These are phyloP conservation scores for Falco rusticolus DNA, from an alignment of 2,797 vertebrate genomes.

Conservation along the genomic window DNA sequence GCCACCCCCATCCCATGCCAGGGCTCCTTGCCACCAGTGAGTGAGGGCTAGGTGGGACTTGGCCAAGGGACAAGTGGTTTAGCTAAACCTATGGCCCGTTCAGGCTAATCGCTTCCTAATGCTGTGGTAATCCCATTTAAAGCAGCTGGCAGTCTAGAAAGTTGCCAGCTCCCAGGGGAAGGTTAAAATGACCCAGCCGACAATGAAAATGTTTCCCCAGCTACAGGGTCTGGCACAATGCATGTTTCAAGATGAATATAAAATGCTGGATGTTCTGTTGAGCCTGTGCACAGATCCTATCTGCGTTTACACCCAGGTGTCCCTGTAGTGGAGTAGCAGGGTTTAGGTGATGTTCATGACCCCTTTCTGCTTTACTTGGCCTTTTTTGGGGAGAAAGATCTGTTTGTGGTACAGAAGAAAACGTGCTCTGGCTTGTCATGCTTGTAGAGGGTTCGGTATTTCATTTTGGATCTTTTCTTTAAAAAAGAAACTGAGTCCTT, in stretches of 20 bases:
- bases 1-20: accelerated
- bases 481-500: neutral
- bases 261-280: neutral
- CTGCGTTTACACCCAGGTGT: neutral
- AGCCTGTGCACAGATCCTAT: neutral
- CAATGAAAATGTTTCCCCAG: neutral
- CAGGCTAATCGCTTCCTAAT: conserved; percentile 62
- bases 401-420: neutral
- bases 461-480: neutral
- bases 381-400: neutral
- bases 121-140: conserved; percentile 59
- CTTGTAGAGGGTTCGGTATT: neutral
- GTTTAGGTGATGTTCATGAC: neutral
- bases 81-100: conserved; percentile 14
- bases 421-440: accelerated
- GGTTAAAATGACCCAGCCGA: neutral
- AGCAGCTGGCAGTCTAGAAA: conserved; percentile 48
- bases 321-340: too few relatives aligned
- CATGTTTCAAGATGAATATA: accelerated
- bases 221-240: neutral
- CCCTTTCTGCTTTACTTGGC: neutral
- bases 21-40: accelerated
- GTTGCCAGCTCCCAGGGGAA: neutral
- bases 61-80: neutral
- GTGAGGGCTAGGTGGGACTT: neutral